Percentiles rank a stretch among this genome's conserved stretches.
Evolutionary conservation across 2,797 vertebrate species (phyloP).

Genomic region (Tenualosa ilisha): DNA sequence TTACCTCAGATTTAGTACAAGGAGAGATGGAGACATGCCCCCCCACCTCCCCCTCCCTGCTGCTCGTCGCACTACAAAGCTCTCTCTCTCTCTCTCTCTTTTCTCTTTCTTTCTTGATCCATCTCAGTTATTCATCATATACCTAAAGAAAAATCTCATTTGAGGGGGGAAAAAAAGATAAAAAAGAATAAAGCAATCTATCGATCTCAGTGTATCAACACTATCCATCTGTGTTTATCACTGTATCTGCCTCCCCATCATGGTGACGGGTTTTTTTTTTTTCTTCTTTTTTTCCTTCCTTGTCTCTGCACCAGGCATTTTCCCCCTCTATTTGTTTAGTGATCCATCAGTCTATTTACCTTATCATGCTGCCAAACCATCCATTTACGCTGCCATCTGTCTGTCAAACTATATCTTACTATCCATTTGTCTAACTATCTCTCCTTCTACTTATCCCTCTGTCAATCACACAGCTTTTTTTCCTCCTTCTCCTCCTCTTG

Average conservation of each 20-base stretch:
- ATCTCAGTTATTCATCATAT: slow-evolving; percentile 62
- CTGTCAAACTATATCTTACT: slow-evolving; percentile 81
- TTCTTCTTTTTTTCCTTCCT: slow-evolving; percentile 54
- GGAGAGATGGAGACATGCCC: slow-evolving; percentile 47
- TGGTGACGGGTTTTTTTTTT: slow-evolving; percentile 41
- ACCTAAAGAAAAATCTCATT: slow-evolving; percentile 69
- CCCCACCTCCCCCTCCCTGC: slow-evolving; percentile 11
- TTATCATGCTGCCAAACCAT: slow-evolving; percentile 83
- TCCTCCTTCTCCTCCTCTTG: neutral
- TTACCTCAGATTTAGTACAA: slow-evolving; percentile 44
- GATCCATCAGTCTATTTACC: slow-evolving; percentile 84
- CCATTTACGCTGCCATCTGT: slow-evolving; percentile 81
- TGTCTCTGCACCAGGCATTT: slow-evolving; percentile 66
- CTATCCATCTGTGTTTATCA: slow-evolving; percentile 81
- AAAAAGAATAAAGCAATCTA: slow-evolving; percentile 77
- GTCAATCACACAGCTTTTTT: slow-evolving; percentile 67
- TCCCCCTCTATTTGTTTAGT: slow-evolving; percentile 76
- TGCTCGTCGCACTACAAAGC: neutral
- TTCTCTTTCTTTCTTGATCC: slow-evolving; percentile 41
- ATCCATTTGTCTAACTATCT: slow-evolving; percentile 82
- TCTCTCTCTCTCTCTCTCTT: neutral
- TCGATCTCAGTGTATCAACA: slow-evolving; percentile 75
- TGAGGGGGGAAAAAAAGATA: slow-evolving; percentile 57
- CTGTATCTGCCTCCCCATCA: slow-evolving; percentile 71
- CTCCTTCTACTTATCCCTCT: slow-evolving; percentile 71